Evolutionary conservation across 2,797 vertebrate species (phyloP).

Genomic region (Intellagama lesueurii): DNA sequence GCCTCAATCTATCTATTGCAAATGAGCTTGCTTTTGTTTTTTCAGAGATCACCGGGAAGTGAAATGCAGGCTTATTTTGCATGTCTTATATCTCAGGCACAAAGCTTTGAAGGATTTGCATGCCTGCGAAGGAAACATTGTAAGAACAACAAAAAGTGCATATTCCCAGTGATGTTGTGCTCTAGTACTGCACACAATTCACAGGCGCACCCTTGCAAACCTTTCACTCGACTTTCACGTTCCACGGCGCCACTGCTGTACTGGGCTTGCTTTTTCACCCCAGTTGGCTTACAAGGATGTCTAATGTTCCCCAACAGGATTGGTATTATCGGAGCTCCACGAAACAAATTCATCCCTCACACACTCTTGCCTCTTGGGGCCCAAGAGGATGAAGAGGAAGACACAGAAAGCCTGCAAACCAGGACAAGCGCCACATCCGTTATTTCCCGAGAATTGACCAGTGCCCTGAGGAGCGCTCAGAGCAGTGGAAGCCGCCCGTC

Average conservation of each 20-base stretch:
- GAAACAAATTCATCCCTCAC: constrained; percentile 74
- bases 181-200: background rate
- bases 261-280: background rate
- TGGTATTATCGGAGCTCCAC: constrained; percentile 80
- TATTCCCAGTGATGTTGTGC: no score
- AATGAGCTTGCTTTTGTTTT: no score
- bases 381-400: constrained; percentile 60
- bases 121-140: no score
- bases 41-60: no score
- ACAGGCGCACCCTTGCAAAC: background rate
- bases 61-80: no score
- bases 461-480: constrained; percentile 16
- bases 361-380: constrained; percentile 65
- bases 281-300: background rate
- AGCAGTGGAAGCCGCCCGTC: constrained; percentile 34
- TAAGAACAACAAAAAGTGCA: no score
- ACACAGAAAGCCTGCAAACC: background rate
- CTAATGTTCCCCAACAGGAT: constrained; percentile 74
- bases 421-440: constrained; percentile 36
- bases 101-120: no score
- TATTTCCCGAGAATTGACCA: constrained; percentile 40
- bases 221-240: fast-evolving
- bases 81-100: no score
- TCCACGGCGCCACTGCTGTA: background rate
- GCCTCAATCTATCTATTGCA: no score